phyloP scores from a whole-genome alignment of 2,888 invertebrate species.

The Melanophora roralis region DNA sequence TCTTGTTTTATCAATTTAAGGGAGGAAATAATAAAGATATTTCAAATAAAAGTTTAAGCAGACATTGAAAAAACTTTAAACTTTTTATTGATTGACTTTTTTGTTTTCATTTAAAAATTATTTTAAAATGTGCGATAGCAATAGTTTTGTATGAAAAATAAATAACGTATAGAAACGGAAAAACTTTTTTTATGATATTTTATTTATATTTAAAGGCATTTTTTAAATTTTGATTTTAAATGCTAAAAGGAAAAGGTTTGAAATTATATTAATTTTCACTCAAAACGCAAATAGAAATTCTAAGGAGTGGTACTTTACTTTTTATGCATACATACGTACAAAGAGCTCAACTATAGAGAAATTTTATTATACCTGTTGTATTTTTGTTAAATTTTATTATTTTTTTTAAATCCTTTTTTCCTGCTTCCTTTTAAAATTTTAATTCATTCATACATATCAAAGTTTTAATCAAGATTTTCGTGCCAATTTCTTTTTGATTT shows the following conservation, averaged over 20 bases:
- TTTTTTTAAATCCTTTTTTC: slow-evolving; percentile 44
- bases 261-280: slow-evolving; percentile 13
- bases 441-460: slow-evolving; percentile 74
- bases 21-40: slow-evolving; percentile 54
- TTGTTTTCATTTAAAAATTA: neutral
- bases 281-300: slow-evolving; percentile 18
- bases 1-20: slow-evolving; percentile 38
- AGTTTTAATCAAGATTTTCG: slow-evolving; percentile 76
- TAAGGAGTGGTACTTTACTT: slow-evolving; percentile 31
- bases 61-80: slow-evolving; percentile 35
- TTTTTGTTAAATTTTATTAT: slow-evolving; percentile 40
- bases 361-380: slow-evolving; percentile 48
- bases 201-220: too few species aligned
- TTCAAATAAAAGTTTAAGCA: slow-evolving; percentile 55
- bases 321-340: neutral
- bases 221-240: slow-evolving; percentile 67
- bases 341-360: neutral
- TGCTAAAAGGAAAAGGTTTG: slow-evolving; percentile 16
- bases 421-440: slow-evolving; percentile 26
- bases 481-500: slow-evolving; percentile 47
- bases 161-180: too few species aligned
- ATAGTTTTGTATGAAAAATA: too few species aligned
- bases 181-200: too few species aligned
- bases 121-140: slow-evolving; percentile 3
- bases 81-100: slow-evolving; percentile 44